These are phyloP conservation scores for Cyanoramphus novaezelandiae DNA, from an alignment of 2,113 vertebrate species.

Conservation along the genomic window DNA sequence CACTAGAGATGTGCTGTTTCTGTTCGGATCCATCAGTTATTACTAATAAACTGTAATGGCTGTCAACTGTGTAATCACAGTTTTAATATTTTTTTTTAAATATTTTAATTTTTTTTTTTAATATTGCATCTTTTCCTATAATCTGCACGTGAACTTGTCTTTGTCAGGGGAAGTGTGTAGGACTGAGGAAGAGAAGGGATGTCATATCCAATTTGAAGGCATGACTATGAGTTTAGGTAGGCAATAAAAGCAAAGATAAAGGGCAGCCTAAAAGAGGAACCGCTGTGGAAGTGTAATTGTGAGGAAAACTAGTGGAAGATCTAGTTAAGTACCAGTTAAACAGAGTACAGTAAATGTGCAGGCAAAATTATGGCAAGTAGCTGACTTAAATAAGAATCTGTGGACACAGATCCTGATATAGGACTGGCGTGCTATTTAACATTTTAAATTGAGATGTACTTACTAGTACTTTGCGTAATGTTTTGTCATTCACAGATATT, in stretches of 20 bases:
- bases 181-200: background rate
- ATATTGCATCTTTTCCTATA: background rate
- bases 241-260: background rate
- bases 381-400: background rate
- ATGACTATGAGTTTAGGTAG: background rate
- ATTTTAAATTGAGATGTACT: background rate
- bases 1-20: background rate
- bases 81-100: too few species aligned
- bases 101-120: background rate
- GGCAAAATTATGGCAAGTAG: background rate
- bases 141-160: background rate
- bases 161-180: background rate
- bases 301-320: background rate
- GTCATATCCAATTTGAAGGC: background rate
- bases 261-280: background rate
- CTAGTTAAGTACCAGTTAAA: background rate
- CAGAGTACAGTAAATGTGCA: background rate
- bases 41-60: background rate
- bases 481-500: background rate
- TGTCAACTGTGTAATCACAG: background rate
- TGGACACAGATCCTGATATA: background rate
- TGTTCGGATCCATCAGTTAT: background rate
- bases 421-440: background rate
- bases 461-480: background rate
- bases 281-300: background rate